Percentiles rank a stretch among this genome's conserved stretches.
These are phyloP conservation scores for Caerostris darwini DNA, from an alignment of 1,140 invertebrate genomes.

Conservation along the genomic window DNA sequence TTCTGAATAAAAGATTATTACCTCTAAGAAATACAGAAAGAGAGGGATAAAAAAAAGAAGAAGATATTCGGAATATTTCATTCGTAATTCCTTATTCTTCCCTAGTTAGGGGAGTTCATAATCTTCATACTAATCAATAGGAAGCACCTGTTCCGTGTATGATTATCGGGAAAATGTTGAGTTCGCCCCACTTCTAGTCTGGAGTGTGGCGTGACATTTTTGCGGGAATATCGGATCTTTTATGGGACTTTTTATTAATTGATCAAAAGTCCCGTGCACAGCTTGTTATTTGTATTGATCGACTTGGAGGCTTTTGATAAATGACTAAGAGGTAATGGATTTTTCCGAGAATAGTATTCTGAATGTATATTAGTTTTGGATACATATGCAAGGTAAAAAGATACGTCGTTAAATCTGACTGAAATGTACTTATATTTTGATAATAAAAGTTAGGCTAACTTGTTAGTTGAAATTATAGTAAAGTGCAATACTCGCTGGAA, in stretches of 20 bases:
- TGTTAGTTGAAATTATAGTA: too few species aligned
- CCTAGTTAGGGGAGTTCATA: background rate
- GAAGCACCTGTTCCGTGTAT: constrained; percentile 41
- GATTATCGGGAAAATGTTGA: background rate
- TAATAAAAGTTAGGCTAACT: too few species aligned
- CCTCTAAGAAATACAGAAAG: background rate
- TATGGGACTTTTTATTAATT: background rate
- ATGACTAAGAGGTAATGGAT: background rate
- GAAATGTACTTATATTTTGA: too few species aligned
- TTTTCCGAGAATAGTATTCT: background rate
- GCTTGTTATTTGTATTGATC: background rate
- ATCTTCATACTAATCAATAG: constrained; percentile 55
- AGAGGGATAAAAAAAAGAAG: background rate
- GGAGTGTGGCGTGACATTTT: background rate
- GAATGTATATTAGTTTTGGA: too few species aligned
- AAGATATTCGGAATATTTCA: background rate
- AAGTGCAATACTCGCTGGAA: too few species aligned
- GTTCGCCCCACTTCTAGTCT: background rate
- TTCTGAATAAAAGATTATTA: constrained; percentile 61
- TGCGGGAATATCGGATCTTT: background rate
- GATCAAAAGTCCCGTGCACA: background rate
- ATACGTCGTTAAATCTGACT: too few species aligned
- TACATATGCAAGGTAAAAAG: too few species aligned
- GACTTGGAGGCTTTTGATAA: background rate
- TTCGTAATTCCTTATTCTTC: background rate